Base-by-base conservation (phyloP, 2,888 invertebrate genomes). In the Cantharis nigra region DNA sequence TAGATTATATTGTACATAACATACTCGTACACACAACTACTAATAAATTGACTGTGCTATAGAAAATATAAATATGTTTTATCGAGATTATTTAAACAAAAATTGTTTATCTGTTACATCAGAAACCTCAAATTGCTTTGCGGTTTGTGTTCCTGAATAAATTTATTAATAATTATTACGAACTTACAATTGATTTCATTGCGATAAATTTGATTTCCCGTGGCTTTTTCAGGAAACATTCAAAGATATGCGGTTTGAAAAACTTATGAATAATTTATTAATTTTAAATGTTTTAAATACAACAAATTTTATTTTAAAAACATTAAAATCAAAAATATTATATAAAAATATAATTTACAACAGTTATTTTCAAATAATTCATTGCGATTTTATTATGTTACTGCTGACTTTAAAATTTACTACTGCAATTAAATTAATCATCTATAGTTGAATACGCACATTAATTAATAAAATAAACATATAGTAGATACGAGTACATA, bases 61-160 rank as follows among this genome's bases (percentile, higher is more conserved):
- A n/a, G 9, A n/a, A 49, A 5, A n/a, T n/a, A 9, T 7, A 9
- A 49, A 5, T 49, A 49, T 64, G 18, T 75, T 70, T 23, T 49
- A 70, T 70, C 70, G 65, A 64, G 70, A 64, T 70, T 63, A 74
- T 74, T 70, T 64, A 63, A 28, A 74, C 74, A 69, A 69, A 33
- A 69, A 26, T 26, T 69, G 64, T 70, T 81, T 80, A 33, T 30
- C 30, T 30, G 10, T 28, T 11, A 11, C n/a, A 49, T 49, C 49
- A 7, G 13, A 49, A 49, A 49, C 49, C 49, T 49, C 49, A 49
- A 49, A 49, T 49, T 49, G 76, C 20, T 65, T 64, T 81, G 81
- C 72, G 80, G 79, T 81, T 81, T 80, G 81, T 81, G 81, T 81
- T 80, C 80, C 80, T 81, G 80, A 81, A 81, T 81, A 77, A 78